Evolutionary conservation across 2,113 vertebrate genomes (phyloP).

Genomic region (Sander vitreus): DNA sequence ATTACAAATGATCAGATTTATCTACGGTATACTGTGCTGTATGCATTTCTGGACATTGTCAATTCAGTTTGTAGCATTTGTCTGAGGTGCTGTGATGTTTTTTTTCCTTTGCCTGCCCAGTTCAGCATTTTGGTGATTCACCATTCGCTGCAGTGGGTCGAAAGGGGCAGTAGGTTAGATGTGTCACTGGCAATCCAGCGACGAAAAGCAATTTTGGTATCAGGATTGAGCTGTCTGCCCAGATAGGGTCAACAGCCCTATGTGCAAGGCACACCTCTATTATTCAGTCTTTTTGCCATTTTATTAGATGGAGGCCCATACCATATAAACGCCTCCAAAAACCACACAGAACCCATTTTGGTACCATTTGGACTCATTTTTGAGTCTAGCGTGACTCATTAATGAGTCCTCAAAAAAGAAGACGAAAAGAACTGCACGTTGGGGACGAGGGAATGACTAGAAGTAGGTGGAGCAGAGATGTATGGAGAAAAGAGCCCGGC

Average conservation of each 20-base stretch:
- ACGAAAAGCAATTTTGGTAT: slow-evolving; percentile 23
- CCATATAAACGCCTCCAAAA: background rate
- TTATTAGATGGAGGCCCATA: background rate
- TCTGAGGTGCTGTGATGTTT: slow-evolving; percentile 2
- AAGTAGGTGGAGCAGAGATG: too few species aligned
- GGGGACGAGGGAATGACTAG: too few species aligned
- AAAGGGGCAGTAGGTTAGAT: slow-evolving; percentile 29
- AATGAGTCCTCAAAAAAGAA: too few species aligned
- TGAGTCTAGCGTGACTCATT: too few species aligned
- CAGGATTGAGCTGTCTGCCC: slow-evolving; percentile 20
- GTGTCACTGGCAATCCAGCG: slow-evolving; percentile 23
- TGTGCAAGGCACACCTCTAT: background rate
- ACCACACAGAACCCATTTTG: background rate
- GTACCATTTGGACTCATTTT: too few species aligned
- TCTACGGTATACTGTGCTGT: background rate
- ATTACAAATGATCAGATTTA: slow-evolving; percentile 30
- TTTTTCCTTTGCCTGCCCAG: slow-evolving; percentile 1
- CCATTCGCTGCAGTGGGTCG: background rate
- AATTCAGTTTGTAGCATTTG: slow-evolving; percentile 33
- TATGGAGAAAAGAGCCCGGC: too few species aligned
- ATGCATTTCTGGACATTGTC: background rate
- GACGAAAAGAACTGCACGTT: too few species aligned
- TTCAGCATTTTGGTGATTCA: slow-evolving; percentile 17
- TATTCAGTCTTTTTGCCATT: slow-evolving; percentile 8
- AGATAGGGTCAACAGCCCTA: slow-evolving; percentile 18